These are phyloP conservation scores for Seriola dumerili DNA, from an alignment of 2,113 vertebrate species.

Conservation along the genomic window DNA sequence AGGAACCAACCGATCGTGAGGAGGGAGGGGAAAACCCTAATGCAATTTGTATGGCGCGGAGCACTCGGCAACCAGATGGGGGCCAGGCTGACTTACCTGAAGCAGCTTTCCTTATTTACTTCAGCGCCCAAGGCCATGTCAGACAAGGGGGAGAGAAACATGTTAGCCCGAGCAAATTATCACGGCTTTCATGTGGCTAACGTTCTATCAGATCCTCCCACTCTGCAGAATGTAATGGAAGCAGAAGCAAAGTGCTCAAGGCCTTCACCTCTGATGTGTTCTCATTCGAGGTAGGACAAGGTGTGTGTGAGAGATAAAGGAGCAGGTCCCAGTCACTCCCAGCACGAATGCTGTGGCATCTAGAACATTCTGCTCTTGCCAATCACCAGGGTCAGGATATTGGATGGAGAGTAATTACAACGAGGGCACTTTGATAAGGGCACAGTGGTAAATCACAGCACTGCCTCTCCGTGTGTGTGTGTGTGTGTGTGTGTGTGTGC, in stretches of 20 bases:
- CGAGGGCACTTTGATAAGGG: conserved; percentile 65
- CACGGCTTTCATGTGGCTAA: conserved; percentile 74
- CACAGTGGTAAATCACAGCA: conserved; percentile 69
- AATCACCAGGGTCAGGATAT: conserved; percentile 75
- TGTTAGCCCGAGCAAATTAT: conserved; percentile 75
- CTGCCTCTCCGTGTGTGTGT: conserved; percentile 13
- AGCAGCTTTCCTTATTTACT: conserved; percentile 79
- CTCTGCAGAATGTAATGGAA: conserved; percentile 78
- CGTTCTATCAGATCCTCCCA: conserved; percentile 79
- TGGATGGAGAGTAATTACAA: conserved; percentile 80
- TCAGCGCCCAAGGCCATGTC: conserved; percentile 73
- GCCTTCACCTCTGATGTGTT: conserved; percentile 75
- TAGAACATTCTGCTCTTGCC: conserved; percentile 74
- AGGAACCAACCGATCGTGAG: conserved; percentile 32
- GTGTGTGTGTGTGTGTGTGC: neutral
- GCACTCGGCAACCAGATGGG: conserved; percentile 68
- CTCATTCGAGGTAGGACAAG: conserved; percentile 75
- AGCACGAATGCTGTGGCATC: conserved; percentile 63
- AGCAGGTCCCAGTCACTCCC: conserved; percentile 57
- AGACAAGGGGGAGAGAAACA: conserved; percentile 69
- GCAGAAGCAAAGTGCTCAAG: conserved; percentile 70
- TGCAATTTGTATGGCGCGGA: conserved; percentile 72
- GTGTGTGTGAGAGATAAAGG: conserved; percentile 81
- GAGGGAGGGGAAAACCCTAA: conserved; percentile 51
- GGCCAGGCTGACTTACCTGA: conserved; percentile 68